A percentile compares a stretch with the other conserved stretches of the same genome.
phyloP scores from a whole-genome alignment of 2,113 vertebrate species.

The Takifugu bimaculatus region DNA sequence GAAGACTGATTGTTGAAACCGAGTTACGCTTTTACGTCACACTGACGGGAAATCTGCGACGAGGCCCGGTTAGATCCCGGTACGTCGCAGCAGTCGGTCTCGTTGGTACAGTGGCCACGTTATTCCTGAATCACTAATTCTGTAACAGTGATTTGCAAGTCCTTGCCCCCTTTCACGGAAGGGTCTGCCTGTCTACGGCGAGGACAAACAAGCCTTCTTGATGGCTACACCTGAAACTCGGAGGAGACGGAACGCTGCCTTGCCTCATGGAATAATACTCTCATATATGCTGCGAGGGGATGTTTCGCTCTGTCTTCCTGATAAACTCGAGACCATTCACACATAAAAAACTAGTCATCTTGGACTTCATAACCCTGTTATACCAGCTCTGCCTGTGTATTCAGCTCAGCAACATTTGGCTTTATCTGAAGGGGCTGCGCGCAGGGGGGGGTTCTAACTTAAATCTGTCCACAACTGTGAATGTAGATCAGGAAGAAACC shows the following conservation, averaged over 20 bases:
- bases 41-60: not conserved
- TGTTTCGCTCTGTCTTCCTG: slow-evolving; percentile 49
- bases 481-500: slow-evolving; percentile 26
- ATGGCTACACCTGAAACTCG: slow-evolving; percentile 44
- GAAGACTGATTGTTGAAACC: slow-evolving; percentile 68
- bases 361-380: slow-evolving; percentile 66
- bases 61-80: not conserved
- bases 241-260: slow-evolving; percentile 14
- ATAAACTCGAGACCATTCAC: slow-evolving; percentile 43
- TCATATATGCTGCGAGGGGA: slow-evolving; percentile 39
- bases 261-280: slow-evolving; percentile 46
- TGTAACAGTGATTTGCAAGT: not conserved
- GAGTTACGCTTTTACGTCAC: slow-evolving; percentile 49
- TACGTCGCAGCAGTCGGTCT: slow-evolving; percentile 35
- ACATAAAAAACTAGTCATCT: slow-evolving; percentile 59
- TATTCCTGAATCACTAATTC: slow-evolving; percentile 6
- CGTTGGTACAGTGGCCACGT: slow-evolving; percentile 13
- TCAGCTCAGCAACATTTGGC: slow-evolving; percentile 62
- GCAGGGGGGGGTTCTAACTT: not conserved
- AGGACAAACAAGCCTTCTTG: slow-evolving; percentile 20
- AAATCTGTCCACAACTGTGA: slow-evolving; percentile 12
- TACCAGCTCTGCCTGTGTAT: slow-evolving; percentile 51
- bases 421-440: slow-evolving; percentile 36
- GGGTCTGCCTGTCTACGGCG: not conserved
- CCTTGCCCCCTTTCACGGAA: not conserved